Conservation (phyloP, 2,888 invertebrate species). For the Proisotoma minuta region DNA sequence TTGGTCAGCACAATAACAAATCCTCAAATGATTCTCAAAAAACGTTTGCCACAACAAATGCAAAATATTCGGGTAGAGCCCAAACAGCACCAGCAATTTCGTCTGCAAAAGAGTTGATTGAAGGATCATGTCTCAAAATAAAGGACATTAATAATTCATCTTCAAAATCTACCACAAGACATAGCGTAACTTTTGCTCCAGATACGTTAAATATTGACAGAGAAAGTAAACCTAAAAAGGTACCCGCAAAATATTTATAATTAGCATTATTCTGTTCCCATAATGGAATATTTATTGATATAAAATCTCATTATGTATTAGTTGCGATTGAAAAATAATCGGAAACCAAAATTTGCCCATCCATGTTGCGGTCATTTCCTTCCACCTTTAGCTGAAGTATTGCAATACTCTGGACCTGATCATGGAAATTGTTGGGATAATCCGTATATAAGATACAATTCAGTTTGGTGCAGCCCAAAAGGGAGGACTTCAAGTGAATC, state of each 20-base stretch:
- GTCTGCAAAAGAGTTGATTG: too few relatives aligned
- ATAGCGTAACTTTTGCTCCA: conserved; percentile 35
- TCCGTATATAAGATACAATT: conserved; percentile 25
- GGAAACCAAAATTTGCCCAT: conserved; percentile 28
- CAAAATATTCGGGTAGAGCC: too few relatives aligned
- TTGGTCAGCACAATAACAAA: too few relatives aligned
- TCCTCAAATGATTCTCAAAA: too few relatives aligned
- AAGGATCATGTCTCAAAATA: neutral
- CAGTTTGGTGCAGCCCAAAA: conserved; percentile 31
- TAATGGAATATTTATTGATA: too few relatives aligned
- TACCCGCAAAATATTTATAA: neutral
- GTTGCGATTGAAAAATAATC: conserved; percentile 12
- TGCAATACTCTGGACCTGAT: conserved; percentile 19
- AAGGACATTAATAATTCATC: too few relatives aligned
- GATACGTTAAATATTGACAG: conserved; percentile 33
- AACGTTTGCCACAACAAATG: too few relatives aligned
- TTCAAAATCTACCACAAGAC: too few relatives aligned
- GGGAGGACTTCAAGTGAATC: conserved; percentile 14
- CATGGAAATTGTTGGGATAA: conserved; percentile 15
- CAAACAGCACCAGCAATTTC: too few relatives aligned
- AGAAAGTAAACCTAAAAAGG: conserved; percentile 37
- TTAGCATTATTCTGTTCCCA: too few relatives aligned
- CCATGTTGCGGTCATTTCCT: conserved; percentile 34
- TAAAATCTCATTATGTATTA: too few relatives aligned
- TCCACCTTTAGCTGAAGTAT: conserved; percentile 27